Base-by-base conservation (phyloP, 2,113 vertebrate genomes). In the Hemibagrus wyckioides region DNA sequence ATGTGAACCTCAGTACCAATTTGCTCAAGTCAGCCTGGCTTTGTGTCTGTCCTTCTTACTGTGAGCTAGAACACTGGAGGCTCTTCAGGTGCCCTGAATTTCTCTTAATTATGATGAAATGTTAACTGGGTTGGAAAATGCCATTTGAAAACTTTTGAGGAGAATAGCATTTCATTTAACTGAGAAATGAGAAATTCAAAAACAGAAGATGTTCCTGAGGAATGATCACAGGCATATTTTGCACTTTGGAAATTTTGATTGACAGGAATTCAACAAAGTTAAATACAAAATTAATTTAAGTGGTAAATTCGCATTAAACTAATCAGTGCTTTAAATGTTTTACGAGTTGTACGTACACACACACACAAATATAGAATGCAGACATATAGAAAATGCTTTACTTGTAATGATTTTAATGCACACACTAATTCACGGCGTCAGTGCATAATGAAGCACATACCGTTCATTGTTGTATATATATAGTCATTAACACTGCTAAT, bases 41-140 rank as follows among this genome's bases (percentile, higher is more conserved):
- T 59, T 80, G 82, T 85, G 73, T n/a, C 71, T 44, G n/a, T n/a
- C 19, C 75, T 52, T 57, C 36, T 63, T 80, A 82, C 82, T 69
- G 25, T 59, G 75, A 65, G 33, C 85, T 59, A 50, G 59, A 85
- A 86, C 85, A 67, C 71, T 61, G 44, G 73, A 85, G 84, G 19
- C 75, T 39, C 75, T 54, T 79, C 44, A 86, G 85, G 76, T 86
- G 85, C 23, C 21, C 59, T 36, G 85, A 65, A 86, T 80, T 67
- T 65, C 39, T 59, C 59, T 86, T 84, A 88, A 88, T 88, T 84
- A 88, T 39, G 23, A 67, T 84, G 87, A 85, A 83, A 88, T 85
- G 75, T 69, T 88, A 69, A 85, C 87, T 80, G 28, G 50, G 61
- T 56, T 84, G 75, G 87, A 85, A 88, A 77, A 80, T 67, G 82